phyloP scores from a whole-genome alignment of 2,113 vertebrate species.

The Microtus richardsoni region DNA sequence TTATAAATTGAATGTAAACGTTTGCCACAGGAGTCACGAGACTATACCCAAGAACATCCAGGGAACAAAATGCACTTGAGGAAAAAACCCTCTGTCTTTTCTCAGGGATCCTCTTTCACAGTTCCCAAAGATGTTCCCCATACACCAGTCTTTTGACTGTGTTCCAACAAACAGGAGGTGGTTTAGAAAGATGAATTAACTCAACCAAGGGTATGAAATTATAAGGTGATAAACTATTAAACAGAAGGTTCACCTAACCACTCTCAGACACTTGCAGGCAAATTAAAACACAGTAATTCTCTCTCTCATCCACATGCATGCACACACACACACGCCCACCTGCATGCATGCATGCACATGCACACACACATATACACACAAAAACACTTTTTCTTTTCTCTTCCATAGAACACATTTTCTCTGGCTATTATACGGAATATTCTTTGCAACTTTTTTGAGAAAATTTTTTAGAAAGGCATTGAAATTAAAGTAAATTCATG shows the following conservation, averaged over 20 bases:
- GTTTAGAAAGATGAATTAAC: neutral
- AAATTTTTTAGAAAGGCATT: neutral
- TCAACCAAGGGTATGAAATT: neutral
- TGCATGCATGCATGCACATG: neutral
- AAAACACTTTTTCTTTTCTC: too few species aligned
- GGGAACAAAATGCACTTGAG: neutral
- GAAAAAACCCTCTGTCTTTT: too few species aligned
- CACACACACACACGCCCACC: neutral
- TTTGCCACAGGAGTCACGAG: neutral
- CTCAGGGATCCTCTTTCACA: neutral
- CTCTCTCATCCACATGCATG: neutral
- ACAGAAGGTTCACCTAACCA: neutral
- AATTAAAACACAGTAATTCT: neutral
- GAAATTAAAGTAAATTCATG: neutral
- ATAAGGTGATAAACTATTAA: conserved; percentile 14
- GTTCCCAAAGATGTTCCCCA: neutral
- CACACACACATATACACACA: neutral
- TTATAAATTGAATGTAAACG: neutral
- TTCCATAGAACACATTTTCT: too few species aligned
- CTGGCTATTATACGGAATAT: neutral
- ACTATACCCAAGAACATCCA: neutral
- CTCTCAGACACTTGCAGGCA: neutral
- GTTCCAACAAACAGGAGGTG: neutral
- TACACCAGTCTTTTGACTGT: neutral
- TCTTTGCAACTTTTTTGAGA: neutral